Evolutionary conservation across 2,888 invertebrate genomes (phyloP), one percentile per base, ranked within the genome.

Genomic region (Drosophila meridionalis): DNA sequence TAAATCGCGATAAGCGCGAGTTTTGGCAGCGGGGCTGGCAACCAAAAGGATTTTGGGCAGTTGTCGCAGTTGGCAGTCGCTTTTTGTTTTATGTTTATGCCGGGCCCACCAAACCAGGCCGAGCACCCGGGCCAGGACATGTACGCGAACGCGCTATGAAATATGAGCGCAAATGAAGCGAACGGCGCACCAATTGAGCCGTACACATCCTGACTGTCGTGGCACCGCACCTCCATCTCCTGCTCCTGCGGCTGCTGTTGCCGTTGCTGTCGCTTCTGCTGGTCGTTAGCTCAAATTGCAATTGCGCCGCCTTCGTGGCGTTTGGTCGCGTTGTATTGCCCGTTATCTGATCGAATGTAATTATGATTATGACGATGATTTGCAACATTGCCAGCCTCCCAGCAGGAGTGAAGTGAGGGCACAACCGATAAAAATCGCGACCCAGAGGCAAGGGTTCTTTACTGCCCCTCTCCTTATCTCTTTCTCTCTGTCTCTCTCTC

Each of bases 361-460:
- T 87, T 87, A 87, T 90, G 87, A 87, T 87, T 87, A 90, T 90
- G 89, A 83, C 89, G 76, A 82, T 90, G 87, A 87, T 87, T 87
- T 87, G 87, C 90, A 82, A 82, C 90, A 83, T 86, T 77, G 77
- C 76, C 78, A 66, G 80, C 76, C 78, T 66, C 68, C 65, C 42
- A 45, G 28, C 57, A 43, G 40, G 12, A 45, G 59, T 34, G 36
- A n/a, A 36, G 52, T 66, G 36, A 62, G 61, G 60, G 56, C 67
- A 57, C 48, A 12, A 14, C 28, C 62, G 83, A 83, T 76, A 89
- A 83, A 83, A 78, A 80, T 77, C 86, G 71, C 57, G 43, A 28
- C 32, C 61, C 47, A 53, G n/a, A 32, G 48, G 81, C 68, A 77
- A 83, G 81, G 84, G 83, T 83, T 76, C 64, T 75, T 62, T 14